These are phyloP conservation scores for Galerucella nymphaeae DNA, from an alignment of 2,888 invertebrate genomes.

Conservation along the genomic window DNA sequence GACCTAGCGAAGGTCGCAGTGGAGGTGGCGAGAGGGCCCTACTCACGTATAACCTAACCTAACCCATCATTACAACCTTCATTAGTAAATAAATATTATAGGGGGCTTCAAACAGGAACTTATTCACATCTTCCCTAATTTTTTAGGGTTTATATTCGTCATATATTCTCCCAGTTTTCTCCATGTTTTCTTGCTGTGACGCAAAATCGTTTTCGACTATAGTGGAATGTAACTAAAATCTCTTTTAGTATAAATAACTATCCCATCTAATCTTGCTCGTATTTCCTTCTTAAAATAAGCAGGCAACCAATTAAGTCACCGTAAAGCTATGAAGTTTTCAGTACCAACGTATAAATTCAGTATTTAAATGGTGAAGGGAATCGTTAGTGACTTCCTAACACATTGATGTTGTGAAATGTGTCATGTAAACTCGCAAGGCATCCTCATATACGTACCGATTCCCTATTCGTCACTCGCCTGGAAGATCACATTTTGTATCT, in stretches of 20 bases:
- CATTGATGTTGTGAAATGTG: conserved; percentile 65
- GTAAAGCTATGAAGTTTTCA: conserved; percentile 31
- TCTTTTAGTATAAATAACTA: not conserved
- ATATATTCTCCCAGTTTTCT: too few relatives aligned
- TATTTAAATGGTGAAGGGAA: conserved; percentile 47
- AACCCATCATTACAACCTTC: too few relatives aligned
- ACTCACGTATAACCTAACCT: too few relatives aligned
- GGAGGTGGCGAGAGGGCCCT: too few relatives aligned
- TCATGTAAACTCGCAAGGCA: conserved; percentile 62
- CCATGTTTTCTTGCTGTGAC: too few relatives aligned
- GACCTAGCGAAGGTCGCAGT: too few relatives aligned
- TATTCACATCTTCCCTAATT: too few relatives aligned
- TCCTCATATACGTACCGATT: conserved; percentile 46
- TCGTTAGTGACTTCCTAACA: conserved; percentile 66
- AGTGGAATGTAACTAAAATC: too few relatives aligned
- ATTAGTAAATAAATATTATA: too few relatives aligned
- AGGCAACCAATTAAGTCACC: conserved; percentile 19
- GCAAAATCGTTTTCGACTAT: too few relatives aligned
- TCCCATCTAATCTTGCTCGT: conserved; percentile 3
- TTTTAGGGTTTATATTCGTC: too few relatives aligned
- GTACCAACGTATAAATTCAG: conserved; percentile 21
- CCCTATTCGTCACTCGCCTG: conserved; percentile 65
- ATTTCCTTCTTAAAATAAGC: conserved; percentile 10
- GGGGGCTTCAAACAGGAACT: too few relatives aligned
- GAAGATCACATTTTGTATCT: conserved; percentile 63